A percentile compares a stretch with the other conserved stretches of the same genome.
Evolutionary conservation across 2,888 invertebrate species (phyloP).

Genomic region (Apamea monoglypha): DNA sequence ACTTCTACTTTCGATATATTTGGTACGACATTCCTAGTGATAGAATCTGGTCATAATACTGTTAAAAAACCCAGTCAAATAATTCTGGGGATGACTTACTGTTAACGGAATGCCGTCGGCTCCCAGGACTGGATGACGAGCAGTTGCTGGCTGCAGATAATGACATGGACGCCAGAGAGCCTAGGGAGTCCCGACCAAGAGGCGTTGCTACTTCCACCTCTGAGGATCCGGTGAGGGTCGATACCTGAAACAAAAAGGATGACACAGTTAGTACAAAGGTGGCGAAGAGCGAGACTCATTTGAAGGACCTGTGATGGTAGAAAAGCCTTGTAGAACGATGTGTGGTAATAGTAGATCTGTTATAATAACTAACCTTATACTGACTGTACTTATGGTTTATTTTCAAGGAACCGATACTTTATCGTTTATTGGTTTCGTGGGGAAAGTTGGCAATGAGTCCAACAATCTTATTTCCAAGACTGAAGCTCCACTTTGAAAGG

Average conservation of each 20-base stretch:
- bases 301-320: too few relatives aligned
- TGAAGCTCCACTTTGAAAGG: not conserved
- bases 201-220: conserved; percentile 90
- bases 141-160: conserved; percentile 94
- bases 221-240: conserved; percentile 96
- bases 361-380: too few relatives aligned
- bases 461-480: not conserved
- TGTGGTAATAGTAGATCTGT: too few relatives aligned
- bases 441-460: not conserved
- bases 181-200: conserved; percentile 90
- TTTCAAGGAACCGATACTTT: too few relatives aligned
- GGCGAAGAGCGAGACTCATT: too few relatives aligned
- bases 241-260: conserved; percentile 88
- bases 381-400: too few relatives aligned
- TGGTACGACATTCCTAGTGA: not conserved
- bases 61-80: not conserved
- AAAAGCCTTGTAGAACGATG: too few relatives aligned
- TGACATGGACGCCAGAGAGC: conserved; percentile 94
- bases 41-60: not conserved
- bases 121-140: conserved; percentile 93
- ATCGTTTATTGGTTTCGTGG: not conserved
- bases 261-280: not conserved
- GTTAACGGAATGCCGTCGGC: conserved; percentile 94
- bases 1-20: not conserved
- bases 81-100: conserved; percentile 86